Evolutionary conservation across 2,113 vertebrate genomes (phyloP).

Genomic region (Columba livia): DNA sequence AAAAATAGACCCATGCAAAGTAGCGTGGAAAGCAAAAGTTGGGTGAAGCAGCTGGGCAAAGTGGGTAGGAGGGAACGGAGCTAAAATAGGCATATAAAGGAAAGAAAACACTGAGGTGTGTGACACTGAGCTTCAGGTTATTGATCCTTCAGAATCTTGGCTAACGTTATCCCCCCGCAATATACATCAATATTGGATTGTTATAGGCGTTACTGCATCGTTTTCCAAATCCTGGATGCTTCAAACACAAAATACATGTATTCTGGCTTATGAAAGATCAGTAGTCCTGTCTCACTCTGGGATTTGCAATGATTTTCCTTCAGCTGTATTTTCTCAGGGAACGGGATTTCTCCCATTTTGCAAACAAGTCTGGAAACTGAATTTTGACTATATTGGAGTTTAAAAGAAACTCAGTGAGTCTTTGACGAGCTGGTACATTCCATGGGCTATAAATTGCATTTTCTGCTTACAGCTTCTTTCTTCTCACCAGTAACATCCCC

Average conservation of each 20-base stretch:
- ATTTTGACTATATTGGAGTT: neutral
- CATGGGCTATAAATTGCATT: neutral
- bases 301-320: neutral
- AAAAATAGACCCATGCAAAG: neutral
- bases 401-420: neutral
- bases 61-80: neutral
- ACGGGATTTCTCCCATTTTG: neutral
- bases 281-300: neutral
- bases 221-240: neutral
- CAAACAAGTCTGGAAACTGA: neutral
- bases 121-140: neutral
- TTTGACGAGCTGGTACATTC: neutral
- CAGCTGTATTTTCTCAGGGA: neutral
- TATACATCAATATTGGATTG: neutral
- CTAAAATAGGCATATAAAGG: neutral
- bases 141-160: neutral
- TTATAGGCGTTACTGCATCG: accelerated
- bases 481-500: neutral
- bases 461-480: neutral
- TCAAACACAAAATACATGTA: neutral
- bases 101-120: neutral
- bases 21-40: neutral
- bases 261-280: neutral
- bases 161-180: neutral
- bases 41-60: neutral